Evolutionary conservation across 2,888 invertebrate species (phyloP).

Genomic region (Erebia aethiops): DNA sequence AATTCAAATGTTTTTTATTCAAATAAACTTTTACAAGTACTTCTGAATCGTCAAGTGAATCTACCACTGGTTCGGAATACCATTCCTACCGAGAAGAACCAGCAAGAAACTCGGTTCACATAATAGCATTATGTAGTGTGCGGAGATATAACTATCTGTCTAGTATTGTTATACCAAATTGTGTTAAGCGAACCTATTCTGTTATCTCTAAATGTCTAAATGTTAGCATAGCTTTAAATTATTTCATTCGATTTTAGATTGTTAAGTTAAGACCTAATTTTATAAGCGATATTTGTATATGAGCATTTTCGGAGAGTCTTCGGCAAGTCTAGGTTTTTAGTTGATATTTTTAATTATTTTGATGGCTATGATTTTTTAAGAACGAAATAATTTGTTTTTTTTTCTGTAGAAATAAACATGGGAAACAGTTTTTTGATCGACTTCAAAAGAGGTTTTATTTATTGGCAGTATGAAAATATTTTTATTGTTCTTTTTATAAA

Average conservation of each 20-base stretch:
- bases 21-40: no score
- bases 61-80: no score
- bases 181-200: slow-evolving; percentile 25
- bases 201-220: no score
- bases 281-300: slow-evolving; percentile 1
- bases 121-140: not conserved
- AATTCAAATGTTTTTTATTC: no score
- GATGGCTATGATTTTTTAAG: not conserved
- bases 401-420: no score
- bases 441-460: no score
- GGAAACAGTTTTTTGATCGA: no score
- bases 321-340: not conserved
- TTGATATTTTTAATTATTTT: not conserved
- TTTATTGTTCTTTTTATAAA: not conserved
- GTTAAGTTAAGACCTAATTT: not conserved
- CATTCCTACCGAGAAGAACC: no score
- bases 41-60: no score
- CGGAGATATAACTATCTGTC: slow-evolving; percentile 4
- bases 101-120: no score
- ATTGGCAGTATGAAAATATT: not conserved
- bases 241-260: slow-evolving; percentile 10
- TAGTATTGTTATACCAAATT: slow-evolving; percentile 37
- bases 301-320: not conserved
- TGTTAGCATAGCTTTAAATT: slow-evolving; percentile 27
- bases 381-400: no score